A percentile compares a stretch with the other conserved stretches of the same genome.
These are phyloP conservation scores for Anguilla rostrata DNA, from an alignment of 2,113 vertebrate species.

Conservation along the genomic window DNA sequence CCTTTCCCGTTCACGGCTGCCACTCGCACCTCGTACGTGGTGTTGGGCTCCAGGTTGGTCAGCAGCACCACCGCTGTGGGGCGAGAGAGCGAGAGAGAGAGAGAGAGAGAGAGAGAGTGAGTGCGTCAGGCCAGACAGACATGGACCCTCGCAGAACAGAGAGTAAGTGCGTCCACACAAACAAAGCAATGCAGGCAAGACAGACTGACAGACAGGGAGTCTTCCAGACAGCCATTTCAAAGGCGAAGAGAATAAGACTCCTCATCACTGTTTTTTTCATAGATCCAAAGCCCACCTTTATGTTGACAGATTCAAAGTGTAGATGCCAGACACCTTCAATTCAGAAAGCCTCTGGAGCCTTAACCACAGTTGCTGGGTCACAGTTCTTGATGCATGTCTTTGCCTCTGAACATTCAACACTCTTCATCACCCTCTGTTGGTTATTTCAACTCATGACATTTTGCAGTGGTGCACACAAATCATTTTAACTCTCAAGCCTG, in stretches of 20 bases:
- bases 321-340: too few relatives aligned
- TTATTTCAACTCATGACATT: too few relatives aligned
- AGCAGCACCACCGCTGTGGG: conserved; percentile 83
- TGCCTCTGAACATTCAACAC: too few relatives aligned
- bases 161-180: neutral
- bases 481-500: too few relatives aligned
- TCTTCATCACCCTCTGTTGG: too few relatives aligned
- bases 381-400: too few relatives aligned
- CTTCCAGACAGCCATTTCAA: neutral
- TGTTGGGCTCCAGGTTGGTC: conserved; percentile 91
- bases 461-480: too few relatives aligned
- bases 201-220: neutral
- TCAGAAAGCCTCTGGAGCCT: too few relatives aligned
- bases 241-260: neutral
- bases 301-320: too few relatives aligned
- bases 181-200: neutral
- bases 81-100: neutral
- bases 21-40: conserved; percentile 92
- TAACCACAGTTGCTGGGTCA: too few relatives aligned
- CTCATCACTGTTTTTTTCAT: too few relatives aligned
- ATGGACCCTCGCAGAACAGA: neutral
- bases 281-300: too few relatives aligned
- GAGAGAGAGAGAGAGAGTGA: neutral
- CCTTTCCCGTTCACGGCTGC: conserved; percentile 97
- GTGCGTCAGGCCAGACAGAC: neutral